Percentiles rank a stretch among this genome's conserved stretches.
These are phyloP conservation scores for Zoroaster sp. DNA, from an alignment of 53 echinoderm and acorn worm species.

Conservation along the genomic window DNA sequence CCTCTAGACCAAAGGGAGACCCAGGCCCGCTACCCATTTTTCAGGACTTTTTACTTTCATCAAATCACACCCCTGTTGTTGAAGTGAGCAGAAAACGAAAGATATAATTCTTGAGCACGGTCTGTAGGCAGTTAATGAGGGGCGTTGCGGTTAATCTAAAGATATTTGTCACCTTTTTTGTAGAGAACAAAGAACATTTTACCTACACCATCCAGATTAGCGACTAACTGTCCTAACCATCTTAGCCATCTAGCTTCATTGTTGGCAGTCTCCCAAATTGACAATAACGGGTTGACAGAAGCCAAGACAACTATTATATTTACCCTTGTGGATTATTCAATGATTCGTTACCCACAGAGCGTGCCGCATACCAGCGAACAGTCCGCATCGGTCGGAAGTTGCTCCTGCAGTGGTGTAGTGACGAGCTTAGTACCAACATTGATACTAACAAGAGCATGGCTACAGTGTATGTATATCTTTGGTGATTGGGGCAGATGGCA, in stretches of 20 bases:
- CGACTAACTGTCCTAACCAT: not conserved
- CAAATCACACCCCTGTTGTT: too few species aligned
- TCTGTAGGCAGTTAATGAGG: too few species aligned
- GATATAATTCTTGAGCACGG: too few species aligned
- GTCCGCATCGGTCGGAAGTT: constrained; percentile 77
- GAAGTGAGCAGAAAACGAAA: too few species aligned
- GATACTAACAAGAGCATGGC: constrained; percentile 68
- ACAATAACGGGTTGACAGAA: not conserved
- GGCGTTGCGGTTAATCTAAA: too few species aligned
- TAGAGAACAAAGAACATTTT: not conserved
- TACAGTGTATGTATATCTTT: constrained; percentile 62
- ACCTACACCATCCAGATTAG: not conserved
- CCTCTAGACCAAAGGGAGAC: too few species aligned
- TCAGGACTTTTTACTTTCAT: too few species aligned
- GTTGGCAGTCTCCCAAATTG: not conserved
- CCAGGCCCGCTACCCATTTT: too few species aligned
- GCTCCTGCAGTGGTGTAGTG: constrained; percentile 80
- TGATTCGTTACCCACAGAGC: constrained; percentile 50
- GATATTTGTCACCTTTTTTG: not conserved
- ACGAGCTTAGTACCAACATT: constrained; percentile 57
- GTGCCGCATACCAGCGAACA: constrained; percentile 69
- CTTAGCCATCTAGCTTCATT: not conserved
- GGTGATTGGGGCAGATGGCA: too few species aligned
- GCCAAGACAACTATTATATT: not conserved
- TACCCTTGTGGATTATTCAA: too few species aligned